Conservation (phyloP, 1,140 invertebrate species). For the Zophobas atratus region DNA sequence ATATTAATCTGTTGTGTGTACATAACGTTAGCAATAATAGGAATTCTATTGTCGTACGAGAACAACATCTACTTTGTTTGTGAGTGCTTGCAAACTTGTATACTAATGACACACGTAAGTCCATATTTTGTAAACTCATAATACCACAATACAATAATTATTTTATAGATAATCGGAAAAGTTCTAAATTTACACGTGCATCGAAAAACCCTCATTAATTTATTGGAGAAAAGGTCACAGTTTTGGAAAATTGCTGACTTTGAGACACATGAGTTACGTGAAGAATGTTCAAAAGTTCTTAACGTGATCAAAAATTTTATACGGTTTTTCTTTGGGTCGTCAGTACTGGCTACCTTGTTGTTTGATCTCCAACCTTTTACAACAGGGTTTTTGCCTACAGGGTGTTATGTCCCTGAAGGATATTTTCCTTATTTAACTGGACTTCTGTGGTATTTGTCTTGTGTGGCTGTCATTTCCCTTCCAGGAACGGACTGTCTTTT, state of each 20-base stretch:
- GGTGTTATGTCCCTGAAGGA: constrained; percentile 14
- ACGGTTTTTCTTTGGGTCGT: neutral
- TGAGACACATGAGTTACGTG: neutral
- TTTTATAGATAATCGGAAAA: no score
- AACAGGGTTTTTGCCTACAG: neutral
- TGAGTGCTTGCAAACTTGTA: neutral
- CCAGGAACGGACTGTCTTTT: neutral
- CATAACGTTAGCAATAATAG: neutral
- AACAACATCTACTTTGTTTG: neutral
- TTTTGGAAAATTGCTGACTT: constrained; percentile 11
- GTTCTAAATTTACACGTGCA: neutral
- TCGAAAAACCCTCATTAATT: neutral
- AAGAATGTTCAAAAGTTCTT: neutral
- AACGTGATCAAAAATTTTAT: neutral
- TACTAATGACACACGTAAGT: neutral
- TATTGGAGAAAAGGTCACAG: neutral
- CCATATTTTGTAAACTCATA: neutral
- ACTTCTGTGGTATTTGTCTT: neutral
- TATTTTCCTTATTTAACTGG: neutral
- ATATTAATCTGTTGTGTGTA: neutral
- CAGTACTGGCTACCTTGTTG: neutral
- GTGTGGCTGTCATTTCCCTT: no score
- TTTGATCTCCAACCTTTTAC: constrained; percentile 24
- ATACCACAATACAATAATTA: neutral
- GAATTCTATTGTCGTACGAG: neutral